Percentiles rank a stretch among this genome's conserved stretches.
phyloP scores from a whole-genome alignment of 2,113 vertebrate genomes.

The Corythornis cristatus region DNA sequence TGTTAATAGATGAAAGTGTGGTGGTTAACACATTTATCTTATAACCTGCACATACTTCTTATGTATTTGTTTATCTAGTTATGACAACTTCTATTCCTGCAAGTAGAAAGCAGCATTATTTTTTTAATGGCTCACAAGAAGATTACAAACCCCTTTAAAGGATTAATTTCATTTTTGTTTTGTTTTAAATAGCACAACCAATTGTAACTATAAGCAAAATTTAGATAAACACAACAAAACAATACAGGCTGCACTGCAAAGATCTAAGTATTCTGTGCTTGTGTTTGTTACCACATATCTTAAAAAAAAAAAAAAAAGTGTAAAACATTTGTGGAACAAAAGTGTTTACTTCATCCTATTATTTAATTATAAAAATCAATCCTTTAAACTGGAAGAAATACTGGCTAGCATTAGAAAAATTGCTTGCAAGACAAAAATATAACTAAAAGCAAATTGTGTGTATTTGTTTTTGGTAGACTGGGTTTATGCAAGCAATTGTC shows the following conservation, averaged over 20 bases:
- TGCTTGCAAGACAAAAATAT: background rate
- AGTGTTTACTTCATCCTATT: background rate
- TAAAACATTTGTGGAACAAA: background rate
- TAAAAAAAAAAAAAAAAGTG: background rate
- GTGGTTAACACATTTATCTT: background rate
- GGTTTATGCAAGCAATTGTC: slow-evolving; percentile 89
- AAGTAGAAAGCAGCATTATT: background rate
- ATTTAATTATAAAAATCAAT: background rate
- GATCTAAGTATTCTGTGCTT: background rate
- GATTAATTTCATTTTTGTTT: background rate
- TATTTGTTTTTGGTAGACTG: slow-evolving; percentile 70
- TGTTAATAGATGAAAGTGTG: background rate
- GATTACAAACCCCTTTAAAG: background rate
- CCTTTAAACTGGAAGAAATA: slow-evolving; percentile 10
- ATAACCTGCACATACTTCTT: background rate
- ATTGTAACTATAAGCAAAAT: background rate
- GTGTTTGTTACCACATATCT: background rate
- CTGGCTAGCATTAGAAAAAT: background rate
- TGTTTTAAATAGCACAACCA: background rate
- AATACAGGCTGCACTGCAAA: background rate
- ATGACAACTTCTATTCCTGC: background rate
- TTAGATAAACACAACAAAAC: background rate
- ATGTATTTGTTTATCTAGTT: background rate
- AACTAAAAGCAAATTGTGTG: slow-evolving; percentile 47
- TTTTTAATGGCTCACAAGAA: background rate